phyloP scores from a whole-genome alignment of 1,140 invertebrate species.

The Drosophila repleta region DNA sequence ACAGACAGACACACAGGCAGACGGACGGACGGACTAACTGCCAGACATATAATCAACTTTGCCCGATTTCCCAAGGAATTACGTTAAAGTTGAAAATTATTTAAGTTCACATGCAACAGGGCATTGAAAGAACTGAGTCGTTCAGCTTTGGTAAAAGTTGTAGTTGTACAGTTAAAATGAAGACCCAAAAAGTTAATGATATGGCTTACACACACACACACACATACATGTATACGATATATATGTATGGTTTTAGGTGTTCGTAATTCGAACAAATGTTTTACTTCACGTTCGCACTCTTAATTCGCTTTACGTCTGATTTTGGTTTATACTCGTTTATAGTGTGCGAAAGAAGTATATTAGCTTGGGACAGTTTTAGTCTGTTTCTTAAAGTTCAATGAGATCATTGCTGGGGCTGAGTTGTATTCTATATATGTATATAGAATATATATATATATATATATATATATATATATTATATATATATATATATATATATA shows the following conservation, averaged over 20 bases:
- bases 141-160: conserved; percentile 12
- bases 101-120: conserved; percentile 37
- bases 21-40: not conserved
- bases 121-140: conserved; percentile 6
- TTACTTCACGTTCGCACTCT: conserved; percentile 39
- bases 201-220: not conserved
- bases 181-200: conserved; percentile 18
- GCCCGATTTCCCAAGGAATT: conserved; percentile 65
- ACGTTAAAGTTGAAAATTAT: conserved; percentile 15
- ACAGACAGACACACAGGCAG: not conserved
- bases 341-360: not conserved
- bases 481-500: no score
- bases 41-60: conserved; percentile 53
- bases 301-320: conserved; percentile 10
- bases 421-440: no score
- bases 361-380: not conserved
- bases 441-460: no score
- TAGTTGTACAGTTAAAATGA: conserved; percentile 13
- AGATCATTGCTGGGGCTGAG: no score
- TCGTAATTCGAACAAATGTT: conserved; percentile 52
- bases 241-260: conserved; percentile 3
- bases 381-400: not conserved
- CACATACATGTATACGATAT: not conserved
- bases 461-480: no score
- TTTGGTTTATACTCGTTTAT: conserved; percentile 2